Evolutionary conservation across 2,797 vertebrate genomes (phyloP).

Genomic region (Phrynocephalus vlangalii): DNA sequence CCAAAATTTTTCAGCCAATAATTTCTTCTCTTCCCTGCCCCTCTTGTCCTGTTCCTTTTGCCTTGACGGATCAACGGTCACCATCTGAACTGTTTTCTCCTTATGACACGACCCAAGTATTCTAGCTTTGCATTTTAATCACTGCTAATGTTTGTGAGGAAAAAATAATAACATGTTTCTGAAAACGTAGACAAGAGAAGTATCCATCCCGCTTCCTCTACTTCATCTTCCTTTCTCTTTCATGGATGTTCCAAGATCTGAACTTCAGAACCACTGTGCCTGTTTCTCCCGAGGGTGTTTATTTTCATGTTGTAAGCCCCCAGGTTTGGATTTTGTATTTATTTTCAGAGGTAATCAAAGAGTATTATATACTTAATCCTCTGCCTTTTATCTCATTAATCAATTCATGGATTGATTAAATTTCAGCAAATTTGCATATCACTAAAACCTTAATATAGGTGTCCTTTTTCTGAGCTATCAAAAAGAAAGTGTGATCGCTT

Average conservation of each 20-base stretch:
- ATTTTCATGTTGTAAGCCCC: background rate
- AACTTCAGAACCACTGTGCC: background rate
- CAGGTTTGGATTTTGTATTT: background rate
- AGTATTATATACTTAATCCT: background rate
- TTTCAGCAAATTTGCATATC: slow-evolving; percentile 24
- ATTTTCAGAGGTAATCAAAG: background rate
- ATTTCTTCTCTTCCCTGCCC: background rate
- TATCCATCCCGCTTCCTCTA: background rate
- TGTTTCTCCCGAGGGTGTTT: background rate
- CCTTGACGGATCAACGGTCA: too few relatives aligned
- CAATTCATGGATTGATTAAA: background rate
- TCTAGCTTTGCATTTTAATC: background rate
- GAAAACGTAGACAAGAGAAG: background rate
- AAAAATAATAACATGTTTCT: background rate
- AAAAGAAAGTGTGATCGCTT: slow-evolving; percentile 6
- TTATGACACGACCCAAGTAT: too few relatives aligned
- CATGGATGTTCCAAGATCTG: background rate
- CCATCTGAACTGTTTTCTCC: too few relatives aligned
- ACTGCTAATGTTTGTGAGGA: background rate
- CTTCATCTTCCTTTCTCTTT: background rate
- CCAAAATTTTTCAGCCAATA: background rate
- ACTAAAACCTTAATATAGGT: background rate
- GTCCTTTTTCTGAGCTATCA: background rate
- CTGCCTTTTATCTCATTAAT: slow-evolving; percentile 13
- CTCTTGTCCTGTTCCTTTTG: background rate